Evolutionary conservation across 2,797 vertebrate genomes (phyloP), one percentile per base, ranked within the genome.

Genomic region (Anguilla marmorata): DNA sequence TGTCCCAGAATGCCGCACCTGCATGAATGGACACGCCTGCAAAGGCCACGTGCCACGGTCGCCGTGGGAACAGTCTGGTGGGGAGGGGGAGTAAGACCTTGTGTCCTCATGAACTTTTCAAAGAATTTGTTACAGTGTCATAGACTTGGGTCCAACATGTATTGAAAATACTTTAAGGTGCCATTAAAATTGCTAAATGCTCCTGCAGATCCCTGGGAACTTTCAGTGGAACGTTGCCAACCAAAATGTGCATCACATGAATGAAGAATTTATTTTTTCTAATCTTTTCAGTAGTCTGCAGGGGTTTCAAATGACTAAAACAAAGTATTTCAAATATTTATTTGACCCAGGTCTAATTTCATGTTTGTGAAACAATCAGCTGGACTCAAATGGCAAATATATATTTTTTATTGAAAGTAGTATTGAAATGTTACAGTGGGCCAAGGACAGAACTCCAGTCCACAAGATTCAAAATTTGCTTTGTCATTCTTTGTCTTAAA

Each of bases 11-110:
- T 89, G 90, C 90, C 88, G 93, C 90, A 89, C 91, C 89, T 94
- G 94, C 95, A 95, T 95, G 95, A 93, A 85, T 66, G 88, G 90
- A 89, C 60, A n/a, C 60, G 87, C 87, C 50, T 33, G 85, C 87
- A 86, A 91, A 92, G 12, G 60, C 89, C 90, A 88, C 86, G 91
- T 91, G 90, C 90, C 92, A 90, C 90, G 88, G 85, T 90, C 76
- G 30, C 12, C 54, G 16, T 37, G 19, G 79, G 79, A 50, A 45
- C 41, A 21, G 45, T 80, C 19, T 19, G 41, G 33, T 50, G 50
- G 50, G 50, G 21, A 19, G 41, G 41, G 8, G 82, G n/a, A 84
- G 41, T 8, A 21, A 48, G 50, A 50, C 37, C 21, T 2, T 33
- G 41, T 82, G 16, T 72, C 30, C 3, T 37, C 7, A 7, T 87